phyloP scores from a whole-genome alignment of 2,888 invertebrate species.

The Diplolepis rosae region DNA sequence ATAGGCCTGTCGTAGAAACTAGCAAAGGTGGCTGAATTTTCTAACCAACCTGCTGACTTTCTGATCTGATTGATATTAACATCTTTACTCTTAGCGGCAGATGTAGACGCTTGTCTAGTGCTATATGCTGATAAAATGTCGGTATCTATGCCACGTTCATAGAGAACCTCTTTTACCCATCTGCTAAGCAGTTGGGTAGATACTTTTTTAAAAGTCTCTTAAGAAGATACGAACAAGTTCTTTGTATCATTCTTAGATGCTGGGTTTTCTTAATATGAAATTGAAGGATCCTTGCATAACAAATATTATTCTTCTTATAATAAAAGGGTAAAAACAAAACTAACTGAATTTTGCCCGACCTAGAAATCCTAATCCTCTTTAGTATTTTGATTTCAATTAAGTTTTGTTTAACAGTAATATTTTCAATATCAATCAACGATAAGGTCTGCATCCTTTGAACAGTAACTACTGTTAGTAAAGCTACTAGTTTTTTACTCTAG shows the following conservation, averaged over 20 bases:
- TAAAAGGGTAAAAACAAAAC: neutral
- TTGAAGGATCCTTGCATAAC: conserved; percentile 31
- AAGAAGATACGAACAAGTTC: conserved; percentile 36
- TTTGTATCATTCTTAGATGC: conserved; percentile 18
- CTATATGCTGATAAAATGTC: conserved; percentile 28
- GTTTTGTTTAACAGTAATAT: too few species aligned
- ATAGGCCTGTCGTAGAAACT: conserved; percentile 26
- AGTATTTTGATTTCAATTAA: too few species aligned
- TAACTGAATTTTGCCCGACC: neutral
- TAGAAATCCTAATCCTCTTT: neutral
- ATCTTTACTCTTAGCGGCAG: conserved; percentile 31
- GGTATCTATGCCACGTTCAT: conserved; percentile 21
- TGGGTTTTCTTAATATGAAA: conserved; percentile 39
- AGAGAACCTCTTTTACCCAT: conserved; percentile 39
- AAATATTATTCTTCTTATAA: conserved; percentile 5
- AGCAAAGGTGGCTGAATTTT: conserved; percentile 19
- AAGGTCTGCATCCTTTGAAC: too few species aligned
- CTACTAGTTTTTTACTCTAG: too few species aligned
- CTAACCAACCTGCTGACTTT: conserved; percentile 35
- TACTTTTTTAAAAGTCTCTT: conserved; percentile 37
- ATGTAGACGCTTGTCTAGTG: conserved; percentile 34
- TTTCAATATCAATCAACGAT: too few species aligned
- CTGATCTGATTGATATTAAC: conserved; percentile 31
- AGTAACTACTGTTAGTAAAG: too few species aligned
- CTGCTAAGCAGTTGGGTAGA: conserved; percentile 36